A percentile compares a stretch with the other conserved stretches of the same genome.
These are phyloP conservation scores for Ochlodes sylvanus DNA, from an alignment of 2,888 invertebrate genomes.

Conservation along the genomic window DNA sequence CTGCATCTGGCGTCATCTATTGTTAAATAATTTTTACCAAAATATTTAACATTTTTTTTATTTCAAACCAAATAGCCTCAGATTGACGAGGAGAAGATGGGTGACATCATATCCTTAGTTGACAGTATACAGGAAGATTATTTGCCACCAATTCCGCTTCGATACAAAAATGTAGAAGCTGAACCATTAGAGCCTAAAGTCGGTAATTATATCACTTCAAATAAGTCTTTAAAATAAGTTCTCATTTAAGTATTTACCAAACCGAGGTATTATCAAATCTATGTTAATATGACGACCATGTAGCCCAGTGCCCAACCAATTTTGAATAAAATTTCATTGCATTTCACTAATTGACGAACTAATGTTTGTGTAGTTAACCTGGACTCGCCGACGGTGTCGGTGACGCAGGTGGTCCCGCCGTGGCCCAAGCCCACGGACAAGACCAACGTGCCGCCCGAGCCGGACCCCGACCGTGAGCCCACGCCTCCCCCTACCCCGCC, in stretches of 20 bases:
- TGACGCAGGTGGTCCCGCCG: constrained; percentile 83
- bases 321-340: no score
- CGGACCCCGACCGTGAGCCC: constrained; percentile 75
- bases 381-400: constrained; percentile 86
- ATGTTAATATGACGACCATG: no score
- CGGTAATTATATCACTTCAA: constrained; percentile 49
- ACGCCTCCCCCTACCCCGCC: constrained; percentile 78
- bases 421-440: constrained; percentile 79
- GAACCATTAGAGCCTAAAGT: constrained; percentile 59
- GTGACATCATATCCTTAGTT: constrained; percentile 75
- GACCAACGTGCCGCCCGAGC: constrained; percentile 71
- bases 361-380: constrained; percentile 65
- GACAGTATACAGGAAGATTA: constrained; percentile 80
- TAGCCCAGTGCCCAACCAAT: no score
- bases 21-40: neutral
- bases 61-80: constrained; percentile 44
- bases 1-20: no score
- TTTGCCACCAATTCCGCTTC: constrained; percentile 68
- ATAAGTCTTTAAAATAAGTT: no score
- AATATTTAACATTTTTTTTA: constrained; percentile 9
- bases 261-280: no score
- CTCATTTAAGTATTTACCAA: no score
- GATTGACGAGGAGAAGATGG: constrained; percentile 75
- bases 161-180: constrained; percentile 62
- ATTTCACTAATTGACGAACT: no score